Base-by-base conservation (phyloP, 2,888 invertebrate species). In the Entomobrya multifasciata region DNA sequence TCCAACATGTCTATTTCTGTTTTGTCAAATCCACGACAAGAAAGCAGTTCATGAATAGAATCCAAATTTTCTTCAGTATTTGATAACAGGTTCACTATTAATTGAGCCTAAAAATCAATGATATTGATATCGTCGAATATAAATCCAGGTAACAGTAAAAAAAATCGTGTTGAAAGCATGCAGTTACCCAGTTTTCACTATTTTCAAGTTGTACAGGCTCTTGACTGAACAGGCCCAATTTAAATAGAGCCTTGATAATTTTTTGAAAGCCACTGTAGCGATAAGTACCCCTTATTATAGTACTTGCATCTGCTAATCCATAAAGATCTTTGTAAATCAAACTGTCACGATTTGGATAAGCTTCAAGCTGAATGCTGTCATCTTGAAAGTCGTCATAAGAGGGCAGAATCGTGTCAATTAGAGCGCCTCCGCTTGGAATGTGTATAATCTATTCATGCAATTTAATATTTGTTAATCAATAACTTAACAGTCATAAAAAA, bases 311-410 rank as follows among this genome's bases (percentile, higher is more conserved):
- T n/a, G 95, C 94, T 86, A 99, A 95, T 1, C 97, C 97, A 92
- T 99, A 99, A 0, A 97, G 94, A 70, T 96, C 94, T 0, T 95
- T 94, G 92, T 99, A 99, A 52, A 95, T 94, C 0, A 96, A 97
- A 83, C 99, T 99, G 92, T 99, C 99, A 85, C 99, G 94, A 93
- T 99, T 99, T 0, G 99, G 98, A 92, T 97, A 99, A 0, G 99
- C 99, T 93, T 99, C 99, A 80, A 99, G 94, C 15, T 97, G 96
- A 92, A 99, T 98, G 1, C 3, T 41, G 2, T 65, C 36, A 0
- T 99, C 99, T 0, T 99, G 99, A 80, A 99, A 93, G 93, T 99
- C 99, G 92, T 97, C 95, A 78, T 99, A 93, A 0, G 95, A 25
- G 0, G 22, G 94, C 60, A 95, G 94, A 0, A 96, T 95, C 6